Evolutionary conservation across 2,888 invertebrate genomes (phyloP).

Genomic region (Lithosia quadra): DNA sequence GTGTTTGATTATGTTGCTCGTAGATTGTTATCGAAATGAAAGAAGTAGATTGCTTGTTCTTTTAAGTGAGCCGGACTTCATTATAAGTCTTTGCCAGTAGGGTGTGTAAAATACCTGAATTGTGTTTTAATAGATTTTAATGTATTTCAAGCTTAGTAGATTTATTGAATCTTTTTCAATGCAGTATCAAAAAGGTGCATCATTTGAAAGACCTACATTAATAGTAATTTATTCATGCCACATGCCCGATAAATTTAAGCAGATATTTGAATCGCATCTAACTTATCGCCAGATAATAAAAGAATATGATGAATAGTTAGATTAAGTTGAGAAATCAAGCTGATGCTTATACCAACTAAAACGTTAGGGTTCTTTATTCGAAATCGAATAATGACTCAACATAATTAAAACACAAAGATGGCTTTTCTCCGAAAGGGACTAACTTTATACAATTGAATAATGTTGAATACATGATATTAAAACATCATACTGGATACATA

Average conservation of each 20-base stretch:
- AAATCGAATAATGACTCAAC: slow-evolving; percentile 60
- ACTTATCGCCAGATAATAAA: slow-evolving; percentile 21
- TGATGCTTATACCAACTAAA: slow-evolving; percentile 36
- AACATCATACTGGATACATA: not conserved
- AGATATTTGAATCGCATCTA: slow-evolving; percentile 21
- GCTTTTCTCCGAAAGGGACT: slow-evolving; percentile 22
- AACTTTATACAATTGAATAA: slow-evolving; percentile 20
- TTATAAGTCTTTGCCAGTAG: no score
- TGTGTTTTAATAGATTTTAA: no score
- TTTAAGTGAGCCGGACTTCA: not conserved
- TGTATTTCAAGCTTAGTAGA: no score
- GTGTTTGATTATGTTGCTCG: slow-evolving; percentile 39
- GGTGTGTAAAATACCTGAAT: no score
- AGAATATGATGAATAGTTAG: slow-evolving; percentile 30
- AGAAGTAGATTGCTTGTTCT: slow-evolving; percentile 10
- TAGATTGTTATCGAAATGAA: slow-evolving; percentile 28
- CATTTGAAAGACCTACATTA: not conserved
- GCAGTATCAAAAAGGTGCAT: not conserved
- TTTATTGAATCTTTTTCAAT: not conserved
- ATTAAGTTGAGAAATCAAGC: slow-evolving; percentile 30
- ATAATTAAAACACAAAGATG: not conserved
- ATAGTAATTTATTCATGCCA: not conserved
- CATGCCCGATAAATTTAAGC: not conserved
- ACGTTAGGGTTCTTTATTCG: slow-evolving; percentile 53
- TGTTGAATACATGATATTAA: slow-evolving; percentile 23